Evolutionary conservation across 2,113 vertebrate genomes (phyloP), one percentile per base, ranked within the genome.

Genomic region (Pitta sordida): DNA sequence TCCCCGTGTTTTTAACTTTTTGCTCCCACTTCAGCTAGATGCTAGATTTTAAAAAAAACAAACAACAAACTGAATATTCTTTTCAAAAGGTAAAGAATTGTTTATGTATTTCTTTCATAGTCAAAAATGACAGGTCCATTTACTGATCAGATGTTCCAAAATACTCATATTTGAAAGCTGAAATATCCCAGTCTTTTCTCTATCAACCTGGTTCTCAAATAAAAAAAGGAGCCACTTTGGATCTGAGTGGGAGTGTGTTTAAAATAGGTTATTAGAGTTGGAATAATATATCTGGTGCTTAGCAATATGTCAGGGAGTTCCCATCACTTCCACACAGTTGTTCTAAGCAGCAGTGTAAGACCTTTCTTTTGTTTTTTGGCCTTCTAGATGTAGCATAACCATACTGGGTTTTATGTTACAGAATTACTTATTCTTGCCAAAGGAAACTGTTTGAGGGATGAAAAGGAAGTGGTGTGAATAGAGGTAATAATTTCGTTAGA

Each of bases 361-460:
- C 17, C 12, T 92, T 64, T 27, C 41, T 76, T 80, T 52, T 60
- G n/a, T 36, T 27, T 48, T 92, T 46, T 75, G 10, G 7, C 49
- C 6, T 86, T 82, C 11, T 43, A 23, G 43, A 24, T 63, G 27
- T 48, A 43, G 30, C 36, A 16, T 48, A 49, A 21, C 32, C 15
- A 3, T 15, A 1, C 44, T 52, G 11, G 0, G 5, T 32, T 83
- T 73, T 46, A 8, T 1, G 0, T 34, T n/a, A 1, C 15, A 7
- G 46, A 76, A 46, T 73, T 90, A 32, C 17, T 69, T 49, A 10
- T 63, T 74, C 59, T 32, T 82, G 39, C 56, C 64, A 52, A 3
- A 1, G 1, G 41, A 48, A 55, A 24, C 22, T 46, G 0, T 67
- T 51, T 39, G 69, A 78, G 48, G 49, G 49, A 4, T 29, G 34